Conservation (phyloP, 2,888 invertebrate species). For the Furcula furcula region DNA sequence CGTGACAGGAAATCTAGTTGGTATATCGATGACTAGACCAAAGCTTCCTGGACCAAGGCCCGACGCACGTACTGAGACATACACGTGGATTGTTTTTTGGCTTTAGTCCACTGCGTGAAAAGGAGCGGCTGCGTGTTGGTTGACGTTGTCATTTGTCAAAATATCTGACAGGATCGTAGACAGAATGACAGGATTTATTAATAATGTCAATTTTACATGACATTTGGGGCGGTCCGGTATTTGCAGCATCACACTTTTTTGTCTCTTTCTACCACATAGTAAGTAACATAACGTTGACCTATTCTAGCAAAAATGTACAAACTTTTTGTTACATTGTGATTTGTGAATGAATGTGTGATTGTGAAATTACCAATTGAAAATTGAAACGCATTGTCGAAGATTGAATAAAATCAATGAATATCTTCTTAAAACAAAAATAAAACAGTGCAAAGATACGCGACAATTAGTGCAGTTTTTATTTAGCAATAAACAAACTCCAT, state of each 20-base stretch:
- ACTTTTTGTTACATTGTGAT: neutral
- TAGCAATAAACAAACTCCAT: neutral
- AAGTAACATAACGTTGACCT: constrained; percentile 1
- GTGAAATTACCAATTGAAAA: constrained; percentile 25
- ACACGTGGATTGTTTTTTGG: too few relatives aligned
- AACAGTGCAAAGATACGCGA: neutral
- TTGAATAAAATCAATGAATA: constrained; percentile 19
- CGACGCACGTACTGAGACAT: too few relatives aligned
- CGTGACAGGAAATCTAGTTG: too few relatives aligned
- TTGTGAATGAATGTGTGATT: constrained; percentile 15
- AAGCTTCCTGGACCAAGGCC: too few relatives aligned
- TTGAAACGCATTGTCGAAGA: constrained; percentile 29
- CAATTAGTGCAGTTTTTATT: neutral
- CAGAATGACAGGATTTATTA: too few relatives aligned
- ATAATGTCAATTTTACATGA: too few relatives aligned
- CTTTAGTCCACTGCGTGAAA: too few relatives aligned
- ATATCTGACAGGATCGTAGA: too few relatives aligned
- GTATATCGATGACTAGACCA: too few relatives aligned
- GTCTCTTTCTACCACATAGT: constrained; percentile 15
- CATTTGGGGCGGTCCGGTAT: too few relatives aligned
- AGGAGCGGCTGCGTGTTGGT: too few relatives aligned
- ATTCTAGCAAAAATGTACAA: constrained; percentile 1
- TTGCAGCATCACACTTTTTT: constrained; percentile 10
- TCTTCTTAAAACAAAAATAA: constrained; percentile 9
- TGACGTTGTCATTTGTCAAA: too few relatives aligned